Base-by-base conservation (phyloP, 1,140 invertebrate species). In the Acromyrmex heyeri region DNA sequence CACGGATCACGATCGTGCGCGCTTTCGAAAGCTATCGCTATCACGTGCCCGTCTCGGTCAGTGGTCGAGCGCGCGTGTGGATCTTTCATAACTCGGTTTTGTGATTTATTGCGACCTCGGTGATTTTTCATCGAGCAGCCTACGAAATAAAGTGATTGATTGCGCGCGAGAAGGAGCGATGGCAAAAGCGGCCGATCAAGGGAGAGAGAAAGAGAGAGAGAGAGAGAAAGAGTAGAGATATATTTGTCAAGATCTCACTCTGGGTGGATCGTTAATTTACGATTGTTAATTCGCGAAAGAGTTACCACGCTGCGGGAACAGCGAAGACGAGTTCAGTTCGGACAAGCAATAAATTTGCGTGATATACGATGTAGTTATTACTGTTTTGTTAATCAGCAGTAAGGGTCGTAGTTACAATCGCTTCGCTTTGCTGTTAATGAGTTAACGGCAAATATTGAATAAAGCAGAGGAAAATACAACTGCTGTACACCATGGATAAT, bases 141-240 rank as follows among this genome's bases (percentile, higher is more conserved):
- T 88, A 88, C 86, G 69, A 83, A 91, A 88, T 85, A 81, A 91
- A 88, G 78, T 91, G 90, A 91, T 91, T 91, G 90, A 91, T 91
- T 88, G 87, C 87, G 50, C 61, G 65, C 57, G 67, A 78, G 55
- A 90, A 90, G 61, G 76, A 85, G 70, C 62, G 75, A 69, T 50
- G 64, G 44, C 53, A 76, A 86, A 38, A 34, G 34, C 44, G 30
- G 24, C 10, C 10, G 62, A 72, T 75, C 27, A 55, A 44, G 50
- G 10, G 48, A 10, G 27, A 30, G 30, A 64, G 14, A 24, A 1
- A 65, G 16, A 27, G 50, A 44, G 3, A 57, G 18, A 55, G 61
- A 24, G 21, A 34, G n/a, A n/a, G 53, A 44, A 7, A 55, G 24
- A 27, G 7, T 7, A n/a, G 55, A 30, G 53, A 83, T 83, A 83